These are phyloP conservation scores for Muscicapa comitata DNA, from an alignment of 2,797 vertebrate species.

Conservation along the genomic window DNA sequence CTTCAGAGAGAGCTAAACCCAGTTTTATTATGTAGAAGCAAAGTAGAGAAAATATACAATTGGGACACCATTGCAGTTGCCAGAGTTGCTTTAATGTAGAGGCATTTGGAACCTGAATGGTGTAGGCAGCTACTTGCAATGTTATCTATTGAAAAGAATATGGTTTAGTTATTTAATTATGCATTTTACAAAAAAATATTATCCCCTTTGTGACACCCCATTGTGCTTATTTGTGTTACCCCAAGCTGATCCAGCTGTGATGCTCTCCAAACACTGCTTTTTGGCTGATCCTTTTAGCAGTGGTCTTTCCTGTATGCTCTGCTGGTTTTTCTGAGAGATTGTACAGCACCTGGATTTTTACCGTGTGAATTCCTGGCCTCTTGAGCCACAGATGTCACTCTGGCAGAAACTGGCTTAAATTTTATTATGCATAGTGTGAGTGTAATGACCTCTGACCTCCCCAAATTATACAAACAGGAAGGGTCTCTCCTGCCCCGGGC, in stretches of 20 bases:
- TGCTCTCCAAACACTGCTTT: neutral
- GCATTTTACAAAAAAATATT: neutral
- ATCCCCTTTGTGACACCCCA: neutral
- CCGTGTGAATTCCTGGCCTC: neutral
- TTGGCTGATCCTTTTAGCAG: rapidly evolving
- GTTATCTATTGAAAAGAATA: neutral
- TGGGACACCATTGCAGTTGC: neutral
- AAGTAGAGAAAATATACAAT: neutral
- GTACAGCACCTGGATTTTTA: neutral
- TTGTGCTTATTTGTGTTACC: neutral
- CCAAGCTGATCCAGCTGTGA: neutral
- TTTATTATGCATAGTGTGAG: neutral
- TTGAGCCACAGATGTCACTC: neutral
- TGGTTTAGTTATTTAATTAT: neutral
- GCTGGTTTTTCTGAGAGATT: neutral
- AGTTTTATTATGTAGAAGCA: neutral
- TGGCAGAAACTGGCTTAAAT: neutral
- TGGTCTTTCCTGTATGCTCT: neutral
- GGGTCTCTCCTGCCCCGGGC: neutral
- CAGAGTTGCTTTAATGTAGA: neutral
- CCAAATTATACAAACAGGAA: neutral
- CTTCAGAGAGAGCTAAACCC: neutral
- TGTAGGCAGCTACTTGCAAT: neutral
- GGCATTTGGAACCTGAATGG: neutral
- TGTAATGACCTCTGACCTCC: neutral